These are phyloP conservation scores for Centropyge bicolor DNA, from an alignment of 2,797 vertebrate genomes.

Conservation along the genomic window DNA sequence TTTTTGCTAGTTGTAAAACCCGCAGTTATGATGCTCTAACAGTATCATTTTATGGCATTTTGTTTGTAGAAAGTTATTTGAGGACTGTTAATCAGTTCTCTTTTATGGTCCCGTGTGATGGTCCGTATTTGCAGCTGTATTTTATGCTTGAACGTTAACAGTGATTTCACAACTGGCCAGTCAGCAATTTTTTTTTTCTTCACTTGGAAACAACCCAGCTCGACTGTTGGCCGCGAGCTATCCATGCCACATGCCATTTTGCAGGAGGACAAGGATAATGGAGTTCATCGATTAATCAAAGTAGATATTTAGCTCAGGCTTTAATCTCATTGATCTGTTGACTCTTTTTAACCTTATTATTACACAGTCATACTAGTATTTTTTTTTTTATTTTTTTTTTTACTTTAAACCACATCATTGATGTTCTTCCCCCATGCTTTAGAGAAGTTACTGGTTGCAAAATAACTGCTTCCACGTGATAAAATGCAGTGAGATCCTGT, in stretches of 20 bases:
- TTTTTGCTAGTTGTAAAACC: constrained; percentile 13
- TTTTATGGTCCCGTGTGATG: neutral
- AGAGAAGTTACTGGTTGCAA: neutral
- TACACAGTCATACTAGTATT: neutral
- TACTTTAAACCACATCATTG: neutral
- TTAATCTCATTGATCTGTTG: constrained; percentile 42
- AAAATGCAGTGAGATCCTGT: neutral
- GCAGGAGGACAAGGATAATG: constrained; percentile 42
- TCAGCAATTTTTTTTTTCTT: neutral
- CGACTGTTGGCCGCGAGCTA: constrained; percentile 20
- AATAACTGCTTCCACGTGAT: neutral
- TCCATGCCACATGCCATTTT: constrained; percentile 40
- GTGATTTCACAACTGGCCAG: constrained; percentile 24
- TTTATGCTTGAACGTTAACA: neutral
- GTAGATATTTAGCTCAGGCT: constrained; percentile 38
- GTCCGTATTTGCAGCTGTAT: neutral
- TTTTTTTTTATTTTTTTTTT: neutral
- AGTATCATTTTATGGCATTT: constrained; percentile 15
- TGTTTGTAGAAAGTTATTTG: constrained; percentile 12
- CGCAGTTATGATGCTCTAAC: constrained; percentile 1
- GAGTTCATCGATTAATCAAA: constrained; percentile 57
- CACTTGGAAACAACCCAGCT: constrained; percentile 45
- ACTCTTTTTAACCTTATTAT: constrained; percentile 24
- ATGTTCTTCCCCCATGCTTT: neutral
- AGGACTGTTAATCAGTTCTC: neutral